Evolutionary conservation across 2,113 vertebrate species (phyloP).

Genomic region (Pholis gunnellus): DNA sequence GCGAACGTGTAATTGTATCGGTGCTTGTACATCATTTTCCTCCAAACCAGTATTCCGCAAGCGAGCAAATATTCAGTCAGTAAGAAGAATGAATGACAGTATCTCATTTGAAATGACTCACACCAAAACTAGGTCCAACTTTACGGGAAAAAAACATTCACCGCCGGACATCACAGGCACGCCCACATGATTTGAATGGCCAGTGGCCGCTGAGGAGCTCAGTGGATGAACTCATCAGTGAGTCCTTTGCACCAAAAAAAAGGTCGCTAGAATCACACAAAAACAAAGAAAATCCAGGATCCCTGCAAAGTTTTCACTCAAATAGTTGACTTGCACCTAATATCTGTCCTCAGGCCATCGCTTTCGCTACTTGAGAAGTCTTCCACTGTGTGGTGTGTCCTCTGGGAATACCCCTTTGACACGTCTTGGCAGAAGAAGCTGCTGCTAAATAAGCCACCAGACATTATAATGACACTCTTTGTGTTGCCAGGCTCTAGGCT

Average conservation of each 20-base stretch:
- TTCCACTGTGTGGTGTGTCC: not conserved
- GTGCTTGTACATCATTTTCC: too few relatives aligned
- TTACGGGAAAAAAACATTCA: not conserved
- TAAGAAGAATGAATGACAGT: not conserved
- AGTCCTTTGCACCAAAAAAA: not conserved
- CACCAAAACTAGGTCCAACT: not conserved
- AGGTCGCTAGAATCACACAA: not conserved
- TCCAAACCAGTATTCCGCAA: not conserved
- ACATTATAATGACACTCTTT: slow-evolving; percentile 20
- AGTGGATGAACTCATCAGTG: not conserved
- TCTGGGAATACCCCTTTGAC: slow-evolving; percentile 19
- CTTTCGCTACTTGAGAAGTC: not conserved
- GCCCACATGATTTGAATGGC: not conserved
- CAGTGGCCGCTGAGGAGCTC: not conserved
- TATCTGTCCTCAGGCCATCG: not conserved
- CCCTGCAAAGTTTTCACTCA: not conserved
- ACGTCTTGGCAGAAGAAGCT: slow-evolving; percentile 21
- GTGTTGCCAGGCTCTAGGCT: slow-evolving; percentile 26
- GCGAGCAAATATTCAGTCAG: not conserved
- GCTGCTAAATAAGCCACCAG: slow-evolving; percentile 10
- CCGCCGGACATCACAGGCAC: not conserved
- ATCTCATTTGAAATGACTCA: not conserved
- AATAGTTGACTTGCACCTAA: not conserved
- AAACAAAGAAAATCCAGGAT: not conserved
- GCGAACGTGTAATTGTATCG: not conserved